Evolutionary conservation across 2,113 vertebrate genomes (phyloP).

Genomic region (Microcebus murinus): DNA sequence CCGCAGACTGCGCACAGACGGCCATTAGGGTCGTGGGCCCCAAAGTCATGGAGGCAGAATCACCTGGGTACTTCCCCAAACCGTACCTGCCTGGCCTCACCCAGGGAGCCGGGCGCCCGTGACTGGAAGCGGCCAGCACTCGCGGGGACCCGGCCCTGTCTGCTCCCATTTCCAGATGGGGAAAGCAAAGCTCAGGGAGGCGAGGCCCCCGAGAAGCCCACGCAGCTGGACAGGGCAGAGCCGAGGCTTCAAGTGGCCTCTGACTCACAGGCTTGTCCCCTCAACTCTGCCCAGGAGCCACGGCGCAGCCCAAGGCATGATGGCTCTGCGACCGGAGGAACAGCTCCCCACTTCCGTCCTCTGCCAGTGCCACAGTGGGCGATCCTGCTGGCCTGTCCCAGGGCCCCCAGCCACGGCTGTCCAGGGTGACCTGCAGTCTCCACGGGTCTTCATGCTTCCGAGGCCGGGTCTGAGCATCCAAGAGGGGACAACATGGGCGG

Average conservation of each 20-base stretch:
- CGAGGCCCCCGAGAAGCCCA: not conserved
- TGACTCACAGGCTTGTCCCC: not conserved
- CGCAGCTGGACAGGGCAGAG: not conserved
- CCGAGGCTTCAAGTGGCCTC: not conserved
- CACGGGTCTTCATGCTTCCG: not conserved
- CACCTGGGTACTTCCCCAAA: not conserved
- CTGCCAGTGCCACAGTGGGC: not conserved
- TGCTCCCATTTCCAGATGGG: not conserved
- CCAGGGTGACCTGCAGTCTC: not conserved
- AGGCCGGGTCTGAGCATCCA: not conserved
- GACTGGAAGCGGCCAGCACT: not conserved
- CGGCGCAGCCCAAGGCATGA: not conserved
- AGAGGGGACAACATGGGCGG: not conserved
- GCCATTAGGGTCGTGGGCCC: not conserved
- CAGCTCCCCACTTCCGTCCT: not conserved
- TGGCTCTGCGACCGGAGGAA: not conserved
- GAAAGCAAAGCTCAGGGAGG: not conserved
- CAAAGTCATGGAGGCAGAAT: not conserved
- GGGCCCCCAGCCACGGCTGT: not conserved
- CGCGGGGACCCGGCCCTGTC: not conserved
- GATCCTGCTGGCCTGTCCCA: not conserved
- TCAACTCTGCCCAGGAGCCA: not conserved
- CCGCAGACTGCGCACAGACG: fast-evolving
- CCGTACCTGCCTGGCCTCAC: fast-evolving
- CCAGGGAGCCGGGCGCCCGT: not conserved